Base-by-base conservation (phyloP, 2,888 invertebrate species). In the Aethes cnicana region DNA sequence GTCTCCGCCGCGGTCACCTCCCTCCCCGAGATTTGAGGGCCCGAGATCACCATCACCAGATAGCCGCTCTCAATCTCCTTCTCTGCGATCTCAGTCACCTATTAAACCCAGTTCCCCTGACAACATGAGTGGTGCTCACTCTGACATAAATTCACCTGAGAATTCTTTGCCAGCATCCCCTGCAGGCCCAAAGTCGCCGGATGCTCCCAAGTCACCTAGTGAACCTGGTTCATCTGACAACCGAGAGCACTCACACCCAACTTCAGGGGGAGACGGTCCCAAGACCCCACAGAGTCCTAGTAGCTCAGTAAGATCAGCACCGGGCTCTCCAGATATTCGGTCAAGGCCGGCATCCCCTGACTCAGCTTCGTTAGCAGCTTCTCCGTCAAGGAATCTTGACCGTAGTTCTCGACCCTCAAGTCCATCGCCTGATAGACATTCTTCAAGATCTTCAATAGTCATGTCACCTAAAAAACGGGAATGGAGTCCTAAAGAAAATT, bases 121-220 rank as follows among this genome's bases (percentile, higher is more conserved):
- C 65, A 84, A 86, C 70, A 66, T 88, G 61, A 86, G 84, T 66
- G 81, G 77, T 44, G 85, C 77, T 49, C 84, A 84, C 64, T 89
- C 88, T 25, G 84, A 87, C 48, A 84, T 89, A 33, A 87, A 87
- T 71, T 88, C 89, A 42, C 88, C 89, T 37, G 86, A 89, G 65
- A 82, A 85, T 68, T 86, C 85, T 41, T 72, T 80, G 68, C 79
- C 80, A 46, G 72, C 68, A 12, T 88, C 85, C 20, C 87, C 84
- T 47, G 62, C 59, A 46, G 83, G 77, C 7, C 79, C 82, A 12
- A 88, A 83, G 54, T 90, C 91, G 17, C 87, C 90, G 36, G 86
- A 85, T 49, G 87, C 86, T 20, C 90, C 86, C 3, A 84, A 84
- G 54, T 85, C 87, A 18, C 86, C 88, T 9, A 75, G 79, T 53